Conservation (phyloP, 2,888 invertebrate species). For the Cecidostiba fungosa region DNA sequence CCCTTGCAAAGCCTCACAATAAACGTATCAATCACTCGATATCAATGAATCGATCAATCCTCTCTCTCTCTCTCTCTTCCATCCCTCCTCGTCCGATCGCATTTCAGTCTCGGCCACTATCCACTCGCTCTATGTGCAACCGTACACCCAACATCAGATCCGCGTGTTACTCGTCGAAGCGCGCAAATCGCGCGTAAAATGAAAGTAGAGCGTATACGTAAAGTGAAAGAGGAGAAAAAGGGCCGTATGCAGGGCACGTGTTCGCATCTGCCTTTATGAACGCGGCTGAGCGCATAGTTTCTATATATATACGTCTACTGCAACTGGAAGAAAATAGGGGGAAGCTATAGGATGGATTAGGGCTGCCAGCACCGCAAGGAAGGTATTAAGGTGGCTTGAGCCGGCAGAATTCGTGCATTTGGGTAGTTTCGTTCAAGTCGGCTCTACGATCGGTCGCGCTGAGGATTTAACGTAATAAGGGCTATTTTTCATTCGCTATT, state of each 20-base stretch:
- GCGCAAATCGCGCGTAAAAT: constrained; percentile 44
- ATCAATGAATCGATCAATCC: constrained; percentile 59
- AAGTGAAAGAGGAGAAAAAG: constrained; percentile 15
- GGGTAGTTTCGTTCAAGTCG: not conserved
- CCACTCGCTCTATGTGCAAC: not conserved
- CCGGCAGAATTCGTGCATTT: constrained; percentile 25
- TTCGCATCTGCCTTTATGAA: constrained; percentile 79
- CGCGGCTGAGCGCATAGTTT: constrained; percentile 72
- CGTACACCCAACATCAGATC: not conserved
- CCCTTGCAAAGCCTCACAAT: not conserved
- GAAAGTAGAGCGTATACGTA: no score
- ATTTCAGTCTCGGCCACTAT: not conserved
- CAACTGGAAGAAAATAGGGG: not conserved
- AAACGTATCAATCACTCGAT: constrained; percentile 22
- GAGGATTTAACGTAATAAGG: not conserved
- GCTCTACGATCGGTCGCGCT: not conserved
- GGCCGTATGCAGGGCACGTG: constrained; percentile 78
- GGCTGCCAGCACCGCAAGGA: constrained; percentile 35
- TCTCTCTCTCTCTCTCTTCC: not conserved
- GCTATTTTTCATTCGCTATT: not conserved
- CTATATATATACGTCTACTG: constrained; percentile 69
- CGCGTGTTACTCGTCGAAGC: not conserved
- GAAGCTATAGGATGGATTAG: constrained; percentile 22
- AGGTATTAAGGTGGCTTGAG: constrained; percentile 29
- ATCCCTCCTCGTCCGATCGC: not conserved